Evolutionary conservation across 2,113 vertebrate genomes (phyloP), one percentile per base, ranked within the genome.

Genomic region (Otolemur garnettii): DNA sequence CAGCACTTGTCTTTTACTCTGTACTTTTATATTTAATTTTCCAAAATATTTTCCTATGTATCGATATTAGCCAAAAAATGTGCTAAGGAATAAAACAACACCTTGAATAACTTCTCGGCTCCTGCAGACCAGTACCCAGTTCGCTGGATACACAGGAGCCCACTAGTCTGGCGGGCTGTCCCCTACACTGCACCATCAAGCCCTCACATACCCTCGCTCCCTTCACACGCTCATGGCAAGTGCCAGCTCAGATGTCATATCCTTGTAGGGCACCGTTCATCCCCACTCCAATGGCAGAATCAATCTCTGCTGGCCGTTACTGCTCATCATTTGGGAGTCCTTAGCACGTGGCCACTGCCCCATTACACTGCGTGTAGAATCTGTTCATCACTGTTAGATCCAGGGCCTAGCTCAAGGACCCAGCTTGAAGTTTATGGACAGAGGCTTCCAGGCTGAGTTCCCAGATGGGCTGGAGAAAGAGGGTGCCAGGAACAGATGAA

Each of bases 211-310:
- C 30, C 8, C 42, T 12, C 50, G 15, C 10, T 38, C 14, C 57
- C 35, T 66, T 66, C 17, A 18, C 0, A 0, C 2, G n/a, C 53
- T 11, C 42, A 0, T 71, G 0, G 28, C 33, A 53, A 80, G 59
- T 3, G 2, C 35, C 55, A 80, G 26, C 24, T 71, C 66, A 9
- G 4, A 45, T 7, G 17, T 8, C 2, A 2, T 3, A 21, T 15
- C 18, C 26, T 62, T 33, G 15, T 38, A 89, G 33, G 30, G 78
- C 2, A 19, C 7, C 12, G 7, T 42, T 81, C 17, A 50, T 19
- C 19, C 9, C 24, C 7, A 19, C 45, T 45, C 85, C 8, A 57
- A 24, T 4, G 24, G 8, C 14, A 4, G 19, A 35, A 21, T 8
- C 5, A 2, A 3, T 84, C 28, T 30, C 17, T 84, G 24, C 38